These are phyloP conservation scores for Drosophila demipolita DNA, from an alignment of 2,888 invertebrate genomes.

Conservation along the genomic window DNA sequence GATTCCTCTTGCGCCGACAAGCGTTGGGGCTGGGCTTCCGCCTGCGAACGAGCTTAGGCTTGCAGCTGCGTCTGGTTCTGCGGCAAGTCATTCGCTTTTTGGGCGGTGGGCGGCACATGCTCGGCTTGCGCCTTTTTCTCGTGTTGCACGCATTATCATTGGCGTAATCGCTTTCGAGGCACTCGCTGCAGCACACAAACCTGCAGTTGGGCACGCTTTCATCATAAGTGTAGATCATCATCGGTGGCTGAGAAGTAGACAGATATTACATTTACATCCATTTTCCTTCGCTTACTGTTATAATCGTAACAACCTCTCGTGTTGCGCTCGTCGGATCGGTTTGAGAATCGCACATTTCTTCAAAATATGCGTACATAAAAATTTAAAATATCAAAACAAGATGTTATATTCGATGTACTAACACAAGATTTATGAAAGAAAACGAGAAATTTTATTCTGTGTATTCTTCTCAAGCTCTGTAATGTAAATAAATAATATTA, in stretches of 20 bases:
- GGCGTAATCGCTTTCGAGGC: not conserved
- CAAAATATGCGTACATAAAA: not conserved
- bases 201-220: not conserved
- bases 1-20: not conserved
- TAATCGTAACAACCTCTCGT: too few relatives aligned
- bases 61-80: not conserved
- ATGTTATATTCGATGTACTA: not conserved
- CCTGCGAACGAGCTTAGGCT: not conserved
- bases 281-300: not conserved
- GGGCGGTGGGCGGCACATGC: not conserved
- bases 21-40: not conserved
- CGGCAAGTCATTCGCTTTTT: not conserved
- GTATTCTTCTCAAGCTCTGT: not conserved
- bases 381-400: not conserved
- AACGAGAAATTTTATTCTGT: too few relatives aligned
- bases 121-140: not conserved
- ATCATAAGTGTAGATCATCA: not conserved
- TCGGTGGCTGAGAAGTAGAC: too few relatives aligned
- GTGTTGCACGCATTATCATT: not conserved
- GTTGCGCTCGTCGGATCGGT: not conserved
- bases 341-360: not conserved
- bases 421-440: not conserved
- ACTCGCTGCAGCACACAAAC: not conserved
- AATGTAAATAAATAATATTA: not conserved
- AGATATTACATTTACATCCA: not conserved